phyloP scores from a whole-genome alignment of 2,797 vertebrate genomes.

The Sebastes minor region DNA sequence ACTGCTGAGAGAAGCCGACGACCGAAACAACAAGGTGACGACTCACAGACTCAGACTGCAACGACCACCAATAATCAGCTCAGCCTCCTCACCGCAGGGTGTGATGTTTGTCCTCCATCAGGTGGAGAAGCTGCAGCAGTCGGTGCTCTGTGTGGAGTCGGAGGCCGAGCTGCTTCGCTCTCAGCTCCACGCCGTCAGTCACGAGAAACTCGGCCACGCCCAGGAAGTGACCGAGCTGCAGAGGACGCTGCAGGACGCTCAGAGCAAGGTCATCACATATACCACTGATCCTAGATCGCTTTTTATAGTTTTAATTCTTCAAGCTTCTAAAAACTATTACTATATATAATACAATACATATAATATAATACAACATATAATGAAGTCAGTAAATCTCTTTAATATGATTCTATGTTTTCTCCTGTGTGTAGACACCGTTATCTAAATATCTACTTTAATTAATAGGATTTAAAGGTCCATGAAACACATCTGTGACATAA shows the following conservation, averaged over 20 bases:
- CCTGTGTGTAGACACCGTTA: too few species aligned
- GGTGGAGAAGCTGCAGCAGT: slow-evolving; percentile 73
- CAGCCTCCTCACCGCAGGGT: neutral
- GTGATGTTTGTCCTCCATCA: slow-evolving; percentile 21
- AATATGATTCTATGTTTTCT: too few species aligned
- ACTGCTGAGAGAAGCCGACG: slow-evolving; percentile 21
- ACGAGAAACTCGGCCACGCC: slow-evolving; percentile 62
- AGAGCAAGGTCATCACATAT: slow-evolving; percentile 65
- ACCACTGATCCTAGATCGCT: too few species aligned
- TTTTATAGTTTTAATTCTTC: too few species aligned
- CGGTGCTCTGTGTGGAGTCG: slow-evolving; percentile 42
- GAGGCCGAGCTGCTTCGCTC: slow-evolving; percentile 72
- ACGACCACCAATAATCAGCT: neutral
- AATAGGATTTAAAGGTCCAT: too few species aligned
- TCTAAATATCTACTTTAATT: too few species aligned
- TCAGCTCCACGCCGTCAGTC: slow-evolving; percentile 59
- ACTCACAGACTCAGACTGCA: rapidly evolving
- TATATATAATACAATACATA: too few species aligned
- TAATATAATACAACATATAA: too few species aligned
- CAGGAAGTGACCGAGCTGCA: slow-evolving; percentile 64
- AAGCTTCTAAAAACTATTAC: too few species aligned
- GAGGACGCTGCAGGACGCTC: slow-evolving; percentile 66
- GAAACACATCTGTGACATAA: too few species aligned
- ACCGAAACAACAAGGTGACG: slow-evolving; percentile 39
- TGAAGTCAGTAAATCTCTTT: too few species aligned